Evolutionary conservation across 1,140 invertebrate genomes (phyloP).

Genomic region (Neotoxoptera formosana): DNA sequence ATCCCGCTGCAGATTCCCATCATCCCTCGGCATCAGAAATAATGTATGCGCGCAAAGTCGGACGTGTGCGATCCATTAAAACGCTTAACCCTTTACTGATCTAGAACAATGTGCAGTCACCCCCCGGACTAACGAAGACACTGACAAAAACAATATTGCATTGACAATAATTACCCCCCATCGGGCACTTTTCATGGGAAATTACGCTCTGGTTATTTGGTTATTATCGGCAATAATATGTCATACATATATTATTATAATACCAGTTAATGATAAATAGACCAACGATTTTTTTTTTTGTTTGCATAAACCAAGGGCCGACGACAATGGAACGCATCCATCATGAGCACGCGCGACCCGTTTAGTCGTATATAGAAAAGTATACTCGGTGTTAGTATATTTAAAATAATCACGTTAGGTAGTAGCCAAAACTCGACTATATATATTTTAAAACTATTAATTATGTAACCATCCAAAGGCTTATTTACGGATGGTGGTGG

Average conservation of each 20-base stretch:
- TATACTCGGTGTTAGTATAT: neutral
- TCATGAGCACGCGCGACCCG: conserved; percentile 48
- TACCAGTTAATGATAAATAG: conserved; percentile 56
- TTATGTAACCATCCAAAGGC: neutral
- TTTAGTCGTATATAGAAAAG: neutral
- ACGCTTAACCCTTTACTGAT: conserved; percentile 51
- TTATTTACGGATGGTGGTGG: no score
- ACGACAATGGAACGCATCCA: conserved; percentile 51
- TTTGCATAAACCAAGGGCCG: conserved; percentile 32
- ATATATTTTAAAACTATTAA: neutral
- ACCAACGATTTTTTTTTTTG: conserved; percentile 53
- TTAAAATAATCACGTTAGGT: neutral
- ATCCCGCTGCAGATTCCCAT: conserved; percentile 1
- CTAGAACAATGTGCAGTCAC: conserved; percentile 48
- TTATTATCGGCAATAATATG: conserved; percentile 57
- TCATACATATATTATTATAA: conserved; percentile 49
- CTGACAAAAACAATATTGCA: conserved; percentile 56
- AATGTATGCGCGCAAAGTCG: conserved; percentile 51
- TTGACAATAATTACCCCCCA: conserved; percentile 56
- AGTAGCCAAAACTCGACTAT: neutral
- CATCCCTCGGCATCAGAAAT: conserved; percentile 45
- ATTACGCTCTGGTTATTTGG: conserved; percentile 58
- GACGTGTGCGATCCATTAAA: conserved; percentile 57
- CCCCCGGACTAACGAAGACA: conserved; percentile 34
- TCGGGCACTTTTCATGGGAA: conserved; percentile 51